Evolutionary conservation across 1,140 invertebrate species (phyloP), one percentile per base, ranked within the genome.

Genomic region (Penaeus indicus): DNA sequence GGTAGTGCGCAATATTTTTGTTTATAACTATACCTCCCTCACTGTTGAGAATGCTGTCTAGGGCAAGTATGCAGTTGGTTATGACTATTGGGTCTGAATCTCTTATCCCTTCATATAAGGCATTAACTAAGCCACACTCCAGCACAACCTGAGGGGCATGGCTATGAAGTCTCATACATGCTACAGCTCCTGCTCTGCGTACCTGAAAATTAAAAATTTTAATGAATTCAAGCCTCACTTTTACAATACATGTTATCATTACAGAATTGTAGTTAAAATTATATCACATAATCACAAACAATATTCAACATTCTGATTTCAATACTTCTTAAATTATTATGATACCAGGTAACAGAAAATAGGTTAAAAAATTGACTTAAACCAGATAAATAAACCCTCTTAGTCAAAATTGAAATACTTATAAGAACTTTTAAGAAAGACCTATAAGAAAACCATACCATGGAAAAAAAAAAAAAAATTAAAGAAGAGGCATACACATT

Each of bases 41-140:
- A 21, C 47, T 27, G 77, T 84, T 11, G 25, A 88, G 75, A 32
- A 88, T 88, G n/a, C 22, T 25, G 32, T 88, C 86, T 42, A 88
- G 72, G 38, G 86, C 81, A 10, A 84, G 67, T 32, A 88, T 78
- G 60, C 81, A 77, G 27, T 88, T 88, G 62, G 81, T 88, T 32
- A 88, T 83, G 18, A 84, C 86, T 27, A 88, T 88, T 47, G 86
- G 81, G 61, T 88, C 86, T 38, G 87, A 83, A 82, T 88, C 87
- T 62, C 87, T 80, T 61, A 88, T 27, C 10, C 80, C 82, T 47
- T 88, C 81, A 67, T 88, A 88, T n/a, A 88, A 38, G 11, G 72
- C 72, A 67, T 84, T 75, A 16, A 84, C 75, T 32, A 88, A 25
- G 5, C 87, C 87, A 78, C 81, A 75, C 7, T 79, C 61, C 32